Evolutionary conservation across 2,888 invertebrate genomes (phyloP).

Genomic region (Serrognathus titanus): DNA sequence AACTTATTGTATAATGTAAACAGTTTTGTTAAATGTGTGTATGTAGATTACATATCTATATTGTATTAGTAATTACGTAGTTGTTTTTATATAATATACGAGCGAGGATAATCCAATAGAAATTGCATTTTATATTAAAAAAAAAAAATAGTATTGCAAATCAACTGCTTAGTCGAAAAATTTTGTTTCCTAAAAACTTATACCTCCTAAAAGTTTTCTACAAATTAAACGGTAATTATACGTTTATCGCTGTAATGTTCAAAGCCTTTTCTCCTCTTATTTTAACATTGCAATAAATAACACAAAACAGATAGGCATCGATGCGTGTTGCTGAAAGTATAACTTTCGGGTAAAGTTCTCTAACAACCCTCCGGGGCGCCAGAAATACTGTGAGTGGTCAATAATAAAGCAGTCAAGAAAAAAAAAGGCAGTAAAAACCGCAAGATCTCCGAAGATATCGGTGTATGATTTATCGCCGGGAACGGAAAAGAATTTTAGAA

Average conservation of each 20-base stretch:
- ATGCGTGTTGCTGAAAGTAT: conserved; percentile 16
- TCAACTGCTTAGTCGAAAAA: no score
- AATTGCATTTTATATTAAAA: no score
- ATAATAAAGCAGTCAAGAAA: conserved; percentile 23
- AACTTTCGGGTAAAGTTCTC: conserved; percentile 21
- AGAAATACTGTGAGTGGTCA: conserved; percentile 20
- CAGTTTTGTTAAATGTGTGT: no score
- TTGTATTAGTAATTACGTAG: no score
- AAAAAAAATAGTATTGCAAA: no score
- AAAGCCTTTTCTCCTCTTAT: conserved; percentile 19
- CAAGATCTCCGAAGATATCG: not conserved
- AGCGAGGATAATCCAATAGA: no score
- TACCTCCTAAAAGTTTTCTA: not conserved
- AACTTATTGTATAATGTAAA: conserved; percentile 1
- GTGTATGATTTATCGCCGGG: not conserved
- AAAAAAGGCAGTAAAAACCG: conserved; percentile 11
- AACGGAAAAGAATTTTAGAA: not conserved
- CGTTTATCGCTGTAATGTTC: conserved; percentile 15
- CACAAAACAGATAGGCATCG: conserved; percentile 16
- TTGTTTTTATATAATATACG: no score
- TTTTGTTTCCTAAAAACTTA: no score
- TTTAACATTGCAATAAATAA: conserved; percentile 26
- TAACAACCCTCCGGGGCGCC: conserved; percentile 24
- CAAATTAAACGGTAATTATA: conserved; percentile 22
- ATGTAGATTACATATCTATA: no score